Evolutionary conservation across 2,797 vertebrate genomes (phyloP).

Genomic region (Cryptoprocta ferox): DNA sequence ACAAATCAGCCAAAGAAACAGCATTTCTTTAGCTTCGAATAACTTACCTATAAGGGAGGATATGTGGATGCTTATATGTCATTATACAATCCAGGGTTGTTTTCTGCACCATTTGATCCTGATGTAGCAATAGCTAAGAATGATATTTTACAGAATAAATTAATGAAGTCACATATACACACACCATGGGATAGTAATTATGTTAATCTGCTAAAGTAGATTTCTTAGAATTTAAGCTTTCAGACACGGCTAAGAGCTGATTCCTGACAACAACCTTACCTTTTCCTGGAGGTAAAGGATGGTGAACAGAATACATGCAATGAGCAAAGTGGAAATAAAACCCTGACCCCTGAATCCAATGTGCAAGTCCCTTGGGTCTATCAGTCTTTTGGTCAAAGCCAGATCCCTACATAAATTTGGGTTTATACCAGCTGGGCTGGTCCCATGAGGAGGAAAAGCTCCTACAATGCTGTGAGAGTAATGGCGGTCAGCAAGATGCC

Average conservation of each 20-base stretch:
- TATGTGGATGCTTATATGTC: constrained; percentile 94
- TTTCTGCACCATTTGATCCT: constrained; percentile 95
- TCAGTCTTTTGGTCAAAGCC: background rate
- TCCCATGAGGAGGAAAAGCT: background rate
- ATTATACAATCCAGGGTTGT: constrained; percentile 94
- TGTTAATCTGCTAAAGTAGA: constrained; percentile 3
- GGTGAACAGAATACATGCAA: background rate
- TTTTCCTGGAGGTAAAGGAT: background rate
- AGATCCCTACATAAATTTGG: background rate
- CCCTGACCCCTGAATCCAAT: background rate
- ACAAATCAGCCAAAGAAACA: background rate
- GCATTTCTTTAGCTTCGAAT: background rate
- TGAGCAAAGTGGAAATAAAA: background rate
- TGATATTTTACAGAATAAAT: constrained; percentile 66
- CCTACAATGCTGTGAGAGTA: background rate
- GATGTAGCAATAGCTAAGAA: constrained; percentile 94
- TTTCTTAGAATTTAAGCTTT: constrained; percentile 17
- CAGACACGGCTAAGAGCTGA: background rate
- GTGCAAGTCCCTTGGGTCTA: background rate
- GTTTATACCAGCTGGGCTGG: background rate
- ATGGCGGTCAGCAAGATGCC: too few species aligned
- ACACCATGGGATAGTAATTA: background rate
- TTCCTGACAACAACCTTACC: background rate
- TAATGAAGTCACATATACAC: constrained; percentile 28
- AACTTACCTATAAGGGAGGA: constrained; percentile 95